phyloP scores from a whole-genome alignment of 1,140 invertebrate genomes.

The Pogonomyrmex barbatus region DNA sequence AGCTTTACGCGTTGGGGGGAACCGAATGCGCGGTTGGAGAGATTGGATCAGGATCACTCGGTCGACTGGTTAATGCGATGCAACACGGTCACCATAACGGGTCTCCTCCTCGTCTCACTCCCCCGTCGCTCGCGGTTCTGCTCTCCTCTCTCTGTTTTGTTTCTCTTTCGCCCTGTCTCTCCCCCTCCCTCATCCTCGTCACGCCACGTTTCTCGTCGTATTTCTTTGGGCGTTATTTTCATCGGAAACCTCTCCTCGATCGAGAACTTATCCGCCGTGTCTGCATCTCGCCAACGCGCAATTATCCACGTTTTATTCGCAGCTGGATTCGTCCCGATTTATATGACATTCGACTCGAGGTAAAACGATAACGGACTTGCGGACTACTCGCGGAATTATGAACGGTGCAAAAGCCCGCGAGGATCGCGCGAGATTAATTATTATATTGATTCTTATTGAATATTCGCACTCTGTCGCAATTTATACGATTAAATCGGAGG shows the following conservation, averaged over 20 bases:
- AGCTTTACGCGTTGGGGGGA: slow-evolving; percentile 27
- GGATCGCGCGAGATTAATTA: background rate
- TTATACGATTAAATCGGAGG: background rate
- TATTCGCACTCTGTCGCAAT: background rate
- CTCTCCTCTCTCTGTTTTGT: slow-evolving; percentile 47
- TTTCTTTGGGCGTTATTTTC: slow-evolving; percentile 53
- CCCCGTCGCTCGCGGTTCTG: slow-evolving; percentile 27
- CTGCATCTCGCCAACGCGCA: slow-evolving; percentile 31
- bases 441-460: background rate
- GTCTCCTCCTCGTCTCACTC: slow-evolving; percentile 66
- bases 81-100: slow-evolving; percentile 82
- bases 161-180: background rate
- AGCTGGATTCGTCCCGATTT: background rate
- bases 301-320: slow-evolving; percentile 52
- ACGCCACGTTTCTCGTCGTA: slow-evolving; percentile 51
- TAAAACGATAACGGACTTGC: background rate
- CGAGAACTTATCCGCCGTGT: slow-evolving; percentile 17
- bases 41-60: slow-evolving; percentile 84
- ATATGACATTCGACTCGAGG: background rate
- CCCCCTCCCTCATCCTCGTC: background rate
- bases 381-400: background rate
- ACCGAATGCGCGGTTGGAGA: slow-evolving; percentile 70
- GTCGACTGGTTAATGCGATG: slow-evolving; percentile 85
- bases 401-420: background rate
- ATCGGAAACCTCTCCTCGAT: slow-evolving; percentile 35